Evolutionary conservation across 2,888 invertebrate species (phyloP), one percentile per base, ranked within the genome.

Genomic region (Serrognathus titanus): DNA sequence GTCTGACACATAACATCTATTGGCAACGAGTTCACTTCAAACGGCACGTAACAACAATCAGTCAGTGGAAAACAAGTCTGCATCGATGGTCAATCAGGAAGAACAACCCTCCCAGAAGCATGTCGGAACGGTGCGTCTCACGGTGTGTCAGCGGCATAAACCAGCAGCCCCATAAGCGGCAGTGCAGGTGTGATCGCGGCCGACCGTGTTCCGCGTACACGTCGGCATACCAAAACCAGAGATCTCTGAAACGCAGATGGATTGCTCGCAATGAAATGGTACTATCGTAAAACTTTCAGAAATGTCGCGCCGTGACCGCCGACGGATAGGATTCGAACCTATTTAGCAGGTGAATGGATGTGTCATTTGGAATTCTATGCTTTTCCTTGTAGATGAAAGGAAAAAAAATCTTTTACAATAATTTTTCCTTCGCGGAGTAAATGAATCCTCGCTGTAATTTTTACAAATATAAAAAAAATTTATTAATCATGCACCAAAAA

Each of bases 31-130:
- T 31, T 31, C 24, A 31, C 24, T 31, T 63, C 63, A 63, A 63
- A 63, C 61, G 55, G 40, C 55, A 55, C 58, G 55, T 59, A 53
- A 55, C 58, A 31, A 57, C 60, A 63, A 55, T 55, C 51, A 51
- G 55, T 55, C 55, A 55, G 51, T 24, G 43, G 51, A 51, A 31
- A 55, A 55, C 55, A 50, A 43, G 45, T 51, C 55, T 51, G 46
- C 55, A 39, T 37, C 55, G 45, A 55, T 63, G 63, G 63, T 61
- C 63, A 64, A 65, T 65, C 65, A 65, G 65, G 65, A 65, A 65
- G 65, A 60, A 58, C 63, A 64, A 65, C 65, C 65, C 65, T 65
- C 65, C 65, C 61, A 62, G 61, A 60, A 65, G 62, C 62, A 60
- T 60, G 24, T 31, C 24, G 24, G 24, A 31, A 31, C 24, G 24